Percentiles rank a stretch among this genome's conserved stretches.
Evolutionary conservation across 2,888 invertebrate genomes (phyloP).

Genomic region (Oxystoma pomonae): DNA sequence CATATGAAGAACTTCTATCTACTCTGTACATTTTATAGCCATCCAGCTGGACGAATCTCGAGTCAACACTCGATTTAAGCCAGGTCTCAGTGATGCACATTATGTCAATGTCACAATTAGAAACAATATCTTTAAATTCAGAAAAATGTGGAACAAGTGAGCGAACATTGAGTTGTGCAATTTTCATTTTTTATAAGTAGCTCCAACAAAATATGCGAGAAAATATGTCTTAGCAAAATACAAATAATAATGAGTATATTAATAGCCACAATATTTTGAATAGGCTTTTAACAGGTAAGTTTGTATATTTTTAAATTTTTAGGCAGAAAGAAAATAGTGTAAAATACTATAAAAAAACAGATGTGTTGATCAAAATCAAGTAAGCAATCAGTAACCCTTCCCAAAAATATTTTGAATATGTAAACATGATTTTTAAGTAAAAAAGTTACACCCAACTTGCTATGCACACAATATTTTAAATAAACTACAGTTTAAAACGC

Average conservation of each 20-base stretch:
- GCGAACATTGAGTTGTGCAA: background rate
- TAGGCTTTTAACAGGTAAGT: background rate
- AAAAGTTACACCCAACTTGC: too few relatives aligned
- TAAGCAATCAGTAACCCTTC: too few relatives aligned
- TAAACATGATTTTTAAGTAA: too few relatives aligned
- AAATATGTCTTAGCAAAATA: too few relatives aligned
- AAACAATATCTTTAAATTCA: background rate
- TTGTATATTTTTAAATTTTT: background rate
- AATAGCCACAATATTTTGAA: too few relatives aligned
- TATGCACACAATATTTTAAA: too few relatives aligned
- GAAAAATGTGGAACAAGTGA: background rate
- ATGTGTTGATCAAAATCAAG: too few relatives aligned
- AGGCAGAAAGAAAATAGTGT: background rate
- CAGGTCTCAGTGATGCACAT: background rate
- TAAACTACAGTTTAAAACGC: too few relatives aligned
- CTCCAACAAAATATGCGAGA: too few relatives aligned
- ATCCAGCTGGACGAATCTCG: background rate
- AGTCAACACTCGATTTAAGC: background rate
- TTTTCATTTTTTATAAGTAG: background rate
- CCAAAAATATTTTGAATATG: too few relatives aligned
- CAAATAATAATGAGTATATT: too few relatives aligned
- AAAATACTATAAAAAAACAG: too few relatives aligned
- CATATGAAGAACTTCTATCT: background rate
- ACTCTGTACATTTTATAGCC: background rate
- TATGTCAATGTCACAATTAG: background rate